A percentile compares a stretch with the other conserved stretches of the same genome.
Conservation (phyloP, 2,888 invertebrate genomes). For the Idaea straminata region DNA sequence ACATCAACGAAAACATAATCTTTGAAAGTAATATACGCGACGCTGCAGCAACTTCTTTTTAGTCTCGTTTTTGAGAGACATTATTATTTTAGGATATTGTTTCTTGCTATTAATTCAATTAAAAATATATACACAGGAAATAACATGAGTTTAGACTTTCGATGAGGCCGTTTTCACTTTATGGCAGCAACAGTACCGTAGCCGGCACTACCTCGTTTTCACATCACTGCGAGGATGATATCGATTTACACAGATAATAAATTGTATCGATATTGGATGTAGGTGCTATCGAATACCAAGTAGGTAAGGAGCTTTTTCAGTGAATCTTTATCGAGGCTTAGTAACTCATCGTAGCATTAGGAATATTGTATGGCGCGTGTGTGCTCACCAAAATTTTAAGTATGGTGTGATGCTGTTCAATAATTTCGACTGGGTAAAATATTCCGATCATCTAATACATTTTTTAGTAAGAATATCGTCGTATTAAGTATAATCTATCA, state of each 20-base stretch:
- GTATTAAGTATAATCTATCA: no score
- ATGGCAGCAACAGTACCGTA: constrained; percentile 39
- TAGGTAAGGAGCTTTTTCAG: not conserved
- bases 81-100: constrained; percentile 12
- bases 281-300: constrained; percentile 25
- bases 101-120: constrained; percentile 37
- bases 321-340: constrained; percentile 4
- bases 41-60: no score
- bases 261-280: constrained; percentile 30
- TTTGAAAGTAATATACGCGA: no score
- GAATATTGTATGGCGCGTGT: not conserved
- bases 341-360: constrained; percentile 2
- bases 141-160: constrained; percentile 32
- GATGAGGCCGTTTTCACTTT: constrained; percentile 44
- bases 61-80: not conserved
- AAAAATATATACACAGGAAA: constrained; percentile 41
- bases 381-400: not conserved
- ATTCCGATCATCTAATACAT: not conserved
- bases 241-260: constrained; percentile 34
- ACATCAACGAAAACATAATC: no score
- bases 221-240: constrained; percentile 33
- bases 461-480: not conserved
- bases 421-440: not conserved
- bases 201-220: constrained; percentile 41
- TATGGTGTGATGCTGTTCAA: not conserved